A percentile compares a stretch with the other conserved stretches of the same genome.
These are phyloP conservation scores for Protomyctophum bolini DNA, from an alignment of 2,113 vertebrate genomes.

Conservation along the genomic window DNA sequence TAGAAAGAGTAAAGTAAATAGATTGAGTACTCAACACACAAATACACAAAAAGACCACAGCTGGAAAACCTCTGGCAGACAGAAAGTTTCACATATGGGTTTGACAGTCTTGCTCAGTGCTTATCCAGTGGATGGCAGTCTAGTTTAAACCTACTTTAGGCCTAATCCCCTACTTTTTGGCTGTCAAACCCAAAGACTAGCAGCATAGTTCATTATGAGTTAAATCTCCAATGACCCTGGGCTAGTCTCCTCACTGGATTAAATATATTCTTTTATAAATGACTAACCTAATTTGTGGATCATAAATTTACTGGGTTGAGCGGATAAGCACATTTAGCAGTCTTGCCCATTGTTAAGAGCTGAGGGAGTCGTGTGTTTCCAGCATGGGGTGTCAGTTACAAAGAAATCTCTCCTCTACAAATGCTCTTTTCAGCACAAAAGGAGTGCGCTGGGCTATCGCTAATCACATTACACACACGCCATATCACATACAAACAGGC, in stretches of 20 bases:
- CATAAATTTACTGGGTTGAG: not conserved
- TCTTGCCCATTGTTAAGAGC: conserved; percentile 5
- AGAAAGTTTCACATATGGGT: not conserved
- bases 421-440: conserved; percentile 63
- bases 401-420: conserved; percentile 62
- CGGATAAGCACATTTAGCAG: conserved; percentile 4
- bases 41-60: not conserved
- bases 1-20: no score
- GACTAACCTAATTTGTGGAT: conserved; percentile 1
- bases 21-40: no score
- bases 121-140: not conserved
- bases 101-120: not conserved
- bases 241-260: not conserved
- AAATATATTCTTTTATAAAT: conserved; percentile 1
- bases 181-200: no score
- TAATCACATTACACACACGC: conserved; percentile 72
- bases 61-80: not conserved
- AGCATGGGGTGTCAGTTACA: conserved; percentile 67
- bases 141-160: not conserved
- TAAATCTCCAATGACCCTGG: not conserved
- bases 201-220: not conserved
- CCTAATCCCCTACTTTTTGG: no score
- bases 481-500: not conserved
- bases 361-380: conserved; percentile 20
- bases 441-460: conserved; percentile 45